A percentile compares a stretch with the other conserved stretches of the same genome.
phyloP scores from a whole-genome alignment of 2,797 vertebrate species.

The Darevskia mixta region DNA sequence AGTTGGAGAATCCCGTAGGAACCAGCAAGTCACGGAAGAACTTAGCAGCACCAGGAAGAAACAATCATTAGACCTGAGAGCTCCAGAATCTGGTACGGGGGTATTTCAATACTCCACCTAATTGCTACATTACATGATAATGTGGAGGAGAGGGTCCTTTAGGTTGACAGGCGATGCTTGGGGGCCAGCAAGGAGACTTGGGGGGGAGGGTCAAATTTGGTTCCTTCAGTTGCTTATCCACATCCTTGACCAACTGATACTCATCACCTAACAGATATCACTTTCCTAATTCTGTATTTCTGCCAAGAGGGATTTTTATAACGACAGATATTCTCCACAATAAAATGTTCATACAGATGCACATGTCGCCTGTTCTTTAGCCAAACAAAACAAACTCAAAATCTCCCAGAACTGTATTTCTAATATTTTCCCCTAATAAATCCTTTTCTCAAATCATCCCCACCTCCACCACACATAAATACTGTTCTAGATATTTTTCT shows the following conservation, averaged over 20 bases:
- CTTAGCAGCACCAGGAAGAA: too few species aligned
- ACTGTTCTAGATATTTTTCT: background rate
- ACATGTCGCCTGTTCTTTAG: background rate
- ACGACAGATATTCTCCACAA: background rate
- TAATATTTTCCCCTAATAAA: background rate
- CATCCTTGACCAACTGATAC: background rate
- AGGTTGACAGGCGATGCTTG: fast-evolving
- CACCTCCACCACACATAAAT: too few species aligned
- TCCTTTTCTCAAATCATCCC: background rate
- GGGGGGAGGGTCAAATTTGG: background rate
- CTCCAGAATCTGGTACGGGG: too few species aligned
- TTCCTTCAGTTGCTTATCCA: background rate
- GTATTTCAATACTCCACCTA: too few species aligned
- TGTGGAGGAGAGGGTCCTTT: background rate
- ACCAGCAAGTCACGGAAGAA: too few species aligned
- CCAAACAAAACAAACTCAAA: background rate
- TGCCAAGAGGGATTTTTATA: background rate
- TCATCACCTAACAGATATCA: background rate
- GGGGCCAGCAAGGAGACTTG: background rate
- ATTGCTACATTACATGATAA: background rate
- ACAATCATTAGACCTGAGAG: too few species aligned
- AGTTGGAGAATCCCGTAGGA: too few species aligned
- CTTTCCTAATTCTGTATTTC: background rate
- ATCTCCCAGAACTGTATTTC: background rate
- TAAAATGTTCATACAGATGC: background rate